These are phyloP conservation scores for Labeo calbasu DNA, from an alignment of 2,797 vertebrate genomes.

Conservation along the genomic window DNA sequence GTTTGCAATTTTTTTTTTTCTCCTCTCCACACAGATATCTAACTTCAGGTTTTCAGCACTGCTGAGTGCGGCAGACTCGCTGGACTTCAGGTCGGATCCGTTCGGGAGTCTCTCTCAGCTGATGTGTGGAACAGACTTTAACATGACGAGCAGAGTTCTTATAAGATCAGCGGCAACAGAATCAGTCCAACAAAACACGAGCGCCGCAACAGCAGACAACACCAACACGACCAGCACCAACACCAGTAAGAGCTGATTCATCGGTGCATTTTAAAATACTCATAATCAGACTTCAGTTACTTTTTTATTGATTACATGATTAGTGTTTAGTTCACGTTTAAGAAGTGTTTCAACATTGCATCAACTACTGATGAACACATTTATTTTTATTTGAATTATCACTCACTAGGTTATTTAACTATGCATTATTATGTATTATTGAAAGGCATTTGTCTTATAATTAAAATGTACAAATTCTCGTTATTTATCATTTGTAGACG, in stretches of 20 bases:
- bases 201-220: background rate
- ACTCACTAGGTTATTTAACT: no score
- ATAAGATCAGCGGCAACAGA: background rate
- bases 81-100: conserved; percentile 71
- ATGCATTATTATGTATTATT: no score
- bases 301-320: no score
- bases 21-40: conserved; percentile 57
- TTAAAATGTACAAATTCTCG: no score
- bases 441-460: no score
- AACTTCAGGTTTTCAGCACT: conserved; percentile 60
- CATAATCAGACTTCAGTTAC: no score
- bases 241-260: conserved; percentile 45
- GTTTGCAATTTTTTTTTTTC: background rate
- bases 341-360: no score
- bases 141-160: conserved; percentile 56
- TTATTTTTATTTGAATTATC: no score
- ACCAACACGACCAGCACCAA: conserved; percentile 43
- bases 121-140: conserved; percentile 69
- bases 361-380: no score
- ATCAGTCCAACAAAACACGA: background rate
- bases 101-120: conserved; percentile 71
- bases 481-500: no score
- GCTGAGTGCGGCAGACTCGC: conserved; percentile 55
- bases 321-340: no score
- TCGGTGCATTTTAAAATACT: no score